phyloP scores from a whole-genome alignment of 2,797 vertebrate species.

The Todus mexicanus region DNA sequence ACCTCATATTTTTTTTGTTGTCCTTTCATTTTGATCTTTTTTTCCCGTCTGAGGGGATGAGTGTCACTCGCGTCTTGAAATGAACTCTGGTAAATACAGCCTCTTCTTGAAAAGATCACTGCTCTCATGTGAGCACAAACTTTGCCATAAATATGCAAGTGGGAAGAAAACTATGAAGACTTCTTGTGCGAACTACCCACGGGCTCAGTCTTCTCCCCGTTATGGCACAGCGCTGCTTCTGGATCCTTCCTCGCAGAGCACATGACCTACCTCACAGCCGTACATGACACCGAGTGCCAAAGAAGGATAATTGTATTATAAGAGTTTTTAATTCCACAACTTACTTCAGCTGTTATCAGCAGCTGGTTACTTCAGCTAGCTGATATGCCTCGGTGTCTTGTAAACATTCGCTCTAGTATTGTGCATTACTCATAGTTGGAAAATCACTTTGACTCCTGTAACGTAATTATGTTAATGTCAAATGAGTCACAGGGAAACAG shows the following conservation, averaged over 20 bases:
- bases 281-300: not conserved
- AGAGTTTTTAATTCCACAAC: slow-evolving; percentile 51
- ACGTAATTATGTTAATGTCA: slow-evolving; percentile 79
- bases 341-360: slow-evolving; percentile 72
- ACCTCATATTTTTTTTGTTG: not conserved
- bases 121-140: slow-evolving; percentile 24
- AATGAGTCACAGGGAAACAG: slow-evolving; percentile 77
- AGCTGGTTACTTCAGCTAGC: slow-evolving; percentile 69
- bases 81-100: slow-evolving; percentile 18
- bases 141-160: slow-evolving; percentile 56
- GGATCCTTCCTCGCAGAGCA: not conserved
- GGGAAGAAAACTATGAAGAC: slow-evolving; percentile 58
- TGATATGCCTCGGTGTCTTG: slow-evolving; percentile 57
- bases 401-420: slow-evolving; percentile 68
- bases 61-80: slow-evolving; percentile 34
- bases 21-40: slow-evolving; percentile 13
- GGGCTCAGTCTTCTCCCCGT: not conserved
- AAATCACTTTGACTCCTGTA: slow-evolving; percentile 77
- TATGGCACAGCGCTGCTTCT: not conserved
- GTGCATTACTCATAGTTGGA: slow-evolving; percentile 80
- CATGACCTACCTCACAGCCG: not conserved
- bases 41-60: slow-evolving; percentile 24
- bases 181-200: slow-evolving; percentile 43
- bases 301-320: slow-evolving; percentile 14
- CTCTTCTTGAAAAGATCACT: slow-evolving; percentile 41